phyloP scores from a whole-genome alignment of 2,797 vertebrate genomes.

The Phalloptychus januarius region DNA sequence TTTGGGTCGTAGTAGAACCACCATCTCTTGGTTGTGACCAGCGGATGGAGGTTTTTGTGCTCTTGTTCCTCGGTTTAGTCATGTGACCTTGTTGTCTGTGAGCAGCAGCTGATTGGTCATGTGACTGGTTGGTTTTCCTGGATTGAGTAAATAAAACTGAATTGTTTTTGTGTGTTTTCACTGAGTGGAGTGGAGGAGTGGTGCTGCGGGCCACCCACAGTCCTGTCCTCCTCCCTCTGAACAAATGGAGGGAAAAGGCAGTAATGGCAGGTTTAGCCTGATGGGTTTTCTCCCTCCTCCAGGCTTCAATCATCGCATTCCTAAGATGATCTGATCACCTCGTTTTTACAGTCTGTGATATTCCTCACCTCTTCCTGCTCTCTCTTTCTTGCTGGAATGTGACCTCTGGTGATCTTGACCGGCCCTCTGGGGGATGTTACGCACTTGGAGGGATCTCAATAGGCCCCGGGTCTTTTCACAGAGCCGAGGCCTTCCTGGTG shows the following conservation, averaged over 20 bases:
- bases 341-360: conserved; percentile 39
- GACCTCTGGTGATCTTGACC: conserved; percentile 80
- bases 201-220: conserved; percentile 3
- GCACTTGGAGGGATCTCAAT: conserved; percentile 81
- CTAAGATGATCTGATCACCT: background rate
- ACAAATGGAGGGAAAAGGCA: conserved; percentile 37
- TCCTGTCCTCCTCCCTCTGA: conserved; percentile 16
- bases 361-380: conserved; percentile 53
- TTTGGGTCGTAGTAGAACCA: background rate
- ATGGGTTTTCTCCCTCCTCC: background rate
- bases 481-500: conserved; percentile 32
- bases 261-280: conserved; percentile 4
- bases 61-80: background rate
- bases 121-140: background rate
- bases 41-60: too few species aligned
- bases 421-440: conserved; percentile 78
- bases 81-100: background rate
- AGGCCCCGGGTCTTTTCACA: conserved; percentile 69
- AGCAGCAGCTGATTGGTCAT: background rate
- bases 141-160: too few species aligned
- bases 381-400: conserved; percentile 75
- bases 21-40: background rate
- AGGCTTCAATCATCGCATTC: background rate
- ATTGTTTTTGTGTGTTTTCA: background rate
- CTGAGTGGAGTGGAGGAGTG: background rate